Percentiles rank a stretch among this genome's conserved stretches.
These are phyloP conservation scores for Neogobius melanostomus DNA, from an alignment of 2,113 vertebrate species.

Conservation along the genomic window DNA sequence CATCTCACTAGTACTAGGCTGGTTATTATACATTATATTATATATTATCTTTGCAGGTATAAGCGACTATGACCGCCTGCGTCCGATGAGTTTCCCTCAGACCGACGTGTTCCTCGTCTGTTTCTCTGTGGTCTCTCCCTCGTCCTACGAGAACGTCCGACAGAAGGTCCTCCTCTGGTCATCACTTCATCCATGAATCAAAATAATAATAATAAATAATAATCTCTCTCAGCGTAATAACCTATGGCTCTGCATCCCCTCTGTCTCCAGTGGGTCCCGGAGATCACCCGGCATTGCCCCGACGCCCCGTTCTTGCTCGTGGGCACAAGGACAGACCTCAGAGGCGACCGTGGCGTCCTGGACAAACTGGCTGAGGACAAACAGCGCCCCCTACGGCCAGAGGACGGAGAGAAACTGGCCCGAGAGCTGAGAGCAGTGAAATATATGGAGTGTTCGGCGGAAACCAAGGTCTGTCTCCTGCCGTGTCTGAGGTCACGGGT, in stretches of 20 bases:
- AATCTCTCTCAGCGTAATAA: too few relatives aligned
- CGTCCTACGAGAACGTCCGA: background rate
- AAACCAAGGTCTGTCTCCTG: slow-evolving; percentile 79
- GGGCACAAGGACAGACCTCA: slow-evolving; percentile 88
- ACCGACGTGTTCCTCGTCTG: background rate
- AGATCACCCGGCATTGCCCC: slow-evolving; percentile 91
- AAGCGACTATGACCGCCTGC: background rate
- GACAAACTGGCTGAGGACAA: slow-evolving; percentile 94
- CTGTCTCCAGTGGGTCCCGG: slow-evolving; percentile 84
- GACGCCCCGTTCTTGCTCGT: slow-evolving; percentile 92
- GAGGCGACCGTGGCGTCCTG: slow-evolving; percentile 87
- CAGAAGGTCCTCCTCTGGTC: background rate
- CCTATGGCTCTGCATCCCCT: too few relatives aligned
- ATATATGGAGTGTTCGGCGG: slow-evolving; percentile 90
- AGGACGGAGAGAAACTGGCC: slow-evolving; percentile 87
- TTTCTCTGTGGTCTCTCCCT: background rate
- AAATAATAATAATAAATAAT: too few relatives aligned
- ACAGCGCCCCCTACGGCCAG: slow-evolving; percentile 87
- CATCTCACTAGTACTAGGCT: too few relatives aligned
- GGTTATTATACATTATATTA: too few relatives aligned
- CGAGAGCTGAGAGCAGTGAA: slow-evolving; percentile 89
- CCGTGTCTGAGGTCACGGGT: too few relatives aligned
- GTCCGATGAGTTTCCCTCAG: background rate
- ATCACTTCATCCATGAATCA: too few relatives aligned
- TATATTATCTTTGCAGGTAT: too few relatives aligned